These are phyloP conservation scores for Cichlasoma orientale DNA, from an alignment of 2,797 vertebrate species.

Conservation along the genomic window DNA sequence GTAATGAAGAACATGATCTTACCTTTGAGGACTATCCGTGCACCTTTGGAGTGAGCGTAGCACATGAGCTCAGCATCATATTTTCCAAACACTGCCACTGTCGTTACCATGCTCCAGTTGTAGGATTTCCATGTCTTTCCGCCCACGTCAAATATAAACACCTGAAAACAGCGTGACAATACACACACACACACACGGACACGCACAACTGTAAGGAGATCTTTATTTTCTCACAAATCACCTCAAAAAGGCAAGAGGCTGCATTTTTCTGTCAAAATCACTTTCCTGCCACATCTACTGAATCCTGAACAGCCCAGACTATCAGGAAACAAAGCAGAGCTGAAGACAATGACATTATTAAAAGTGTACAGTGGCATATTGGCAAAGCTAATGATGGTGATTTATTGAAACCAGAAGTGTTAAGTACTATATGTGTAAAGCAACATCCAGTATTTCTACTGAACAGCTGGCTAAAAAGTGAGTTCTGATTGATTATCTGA, in stretches of 20 bases:
- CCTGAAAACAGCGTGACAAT: constrained; percentile 71
- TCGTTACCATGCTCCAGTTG: constrained; percentile 93
- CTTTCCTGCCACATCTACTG: too few species aligned
- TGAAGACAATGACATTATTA: neutral
- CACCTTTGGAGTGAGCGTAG: constrained; percentile 88
- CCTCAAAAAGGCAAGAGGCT: neutral
- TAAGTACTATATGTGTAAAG: neutral
- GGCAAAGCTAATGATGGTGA: too few species aligned
- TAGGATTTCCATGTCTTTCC: constrained; percentile 88
- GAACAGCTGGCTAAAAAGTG: neutral
- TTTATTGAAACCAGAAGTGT: neutral
- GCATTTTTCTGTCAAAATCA: too few species aligned
- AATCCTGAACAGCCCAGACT: too few species aligned
- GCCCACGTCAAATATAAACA: constrained; percentile 92
- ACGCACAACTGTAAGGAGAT: too few species aligned
- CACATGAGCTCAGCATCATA: constrained; percentile 93
- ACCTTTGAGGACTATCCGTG: constrained; percentile 91
- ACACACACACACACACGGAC: neutral
- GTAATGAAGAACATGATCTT: neutral
- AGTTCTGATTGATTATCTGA: neutral
- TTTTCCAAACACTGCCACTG: constrained; percentile 88
- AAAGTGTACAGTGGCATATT: too few species aligned
- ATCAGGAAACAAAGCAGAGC: neutral
- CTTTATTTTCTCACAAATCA: neutral
- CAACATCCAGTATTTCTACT: neutral